Evolutionary conservation across 2,888 invertebrate genomes (phyloP), one percentile per base, ranked within the genome.

Genomic region (Conus canariensis): DNA sequence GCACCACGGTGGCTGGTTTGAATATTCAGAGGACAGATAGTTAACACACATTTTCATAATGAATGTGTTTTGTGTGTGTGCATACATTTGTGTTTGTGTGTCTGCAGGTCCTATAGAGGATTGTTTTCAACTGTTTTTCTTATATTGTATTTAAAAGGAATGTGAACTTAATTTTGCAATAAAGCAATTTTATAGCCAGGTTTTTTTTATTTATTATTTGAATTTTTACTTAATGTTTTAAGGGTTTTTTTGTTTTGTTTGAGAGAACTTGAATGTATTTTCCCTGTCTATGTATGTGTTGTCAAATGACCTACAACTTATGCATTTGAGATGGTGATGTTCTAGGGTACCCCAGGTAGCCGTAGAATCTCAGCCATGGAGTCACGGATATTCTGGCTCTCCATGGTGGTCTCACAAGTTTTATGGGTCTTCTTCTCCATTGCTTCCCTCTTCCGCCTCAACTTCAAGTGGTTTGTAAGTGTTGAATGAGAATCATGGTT

Each of bases 371-470:
- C 96, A 74, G 95, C 96, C 19, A 96, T 98, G 90, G 99, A 99
- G 97, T 97, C 98, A 90, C 97, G 98, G 25, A 97, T 99, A 94
- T 99, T 99, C 97, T 99, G 99, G 99, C 96, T 98, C 94, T 98
- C 98, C 0, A 97, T 99, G 90, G 97, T 99, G 91, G 96, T 98
- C 30, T 98, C 98, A 90, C 99, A 99, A 4, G 95, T 98, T 1
- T 95, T 99, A 91, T 99, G 99, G 99, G 97, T 97, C 0, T 96
- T 99, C 16, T 98, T 99, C 95, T 98, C 99, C 94, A 97, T 99
- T 88, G 97, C 98, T 90, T 98, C 98, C 56, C 97, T 99, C 30
- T 98, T 99, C 95, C 97, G 98, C 0, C 97, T 99, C 86, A 98
- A 98, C 95, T 98, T 99, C 95, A 98, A 98, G 96, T 99, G 99